Base-by-base conservation (phyloP, 2,797 vertebrate genomes). In the Remorina albescens region DNA sequence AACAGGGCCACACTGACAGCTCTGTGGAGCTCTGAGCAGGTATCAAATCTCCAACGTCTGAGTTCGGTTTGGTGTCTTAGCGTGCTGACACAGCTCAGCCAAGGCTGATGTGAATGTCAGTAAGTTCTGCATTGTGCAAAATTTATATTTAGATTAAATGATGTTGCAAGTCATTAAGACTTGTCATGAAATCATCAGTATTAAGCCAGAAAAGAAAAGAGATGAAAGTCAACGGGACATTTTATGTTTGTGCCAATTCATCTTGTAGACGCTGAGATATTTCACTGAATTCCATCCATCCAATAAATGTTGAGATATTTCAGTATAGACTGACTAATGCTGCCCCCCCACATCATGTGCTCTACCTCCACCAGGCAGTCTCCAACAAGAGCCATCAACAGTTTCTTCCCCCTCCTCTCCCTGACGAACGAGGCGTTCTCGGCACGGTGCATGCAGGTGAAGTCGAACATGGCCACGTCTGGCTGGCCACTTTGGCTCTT, bases 281-380 rank as follows among this genome's bases (percentile, higher is more conserved):
- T 16, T 41, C 15, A 16, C 39, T 16, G 28, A n/a, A n/a, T n/a
- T n/a, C n/a, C n/a, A n/a, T n/a, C n/a, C n/a, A n/a, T n/a, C 1
- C 8, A 23, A 21, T 3, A 34, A 9, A 16, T 36, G n/a, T 8
- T 15, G 18, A 50, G n/a, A 39, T 32, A 30, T 46, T 18, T 41
- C 39, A 18, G 39, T 41, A 13, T 41, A 15, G 39, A 41, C 15
- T 6, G 10, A 37, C 10, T 4, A 12, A 37, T 11, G 36, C 12
- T 12, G 36, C 36, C 36, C 11, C 9, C 36, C 34, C 36, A 11
- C 2, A 9, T 12, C 9, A 2, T 37, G 36, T 30, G n/a, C 71
- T 88, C 84, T 90, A 99, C 97, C 96, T 99, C 98, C 80, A 99
- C 96, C 56, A 99, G 88, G 63, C 96, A 97, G 91, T 99, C 97